Percentiles rank a stretch among this genome's conserved stretches.
Conservation (phyloP, 2,113 vertebrate species). For the Mastomys natalensis region DNA sequence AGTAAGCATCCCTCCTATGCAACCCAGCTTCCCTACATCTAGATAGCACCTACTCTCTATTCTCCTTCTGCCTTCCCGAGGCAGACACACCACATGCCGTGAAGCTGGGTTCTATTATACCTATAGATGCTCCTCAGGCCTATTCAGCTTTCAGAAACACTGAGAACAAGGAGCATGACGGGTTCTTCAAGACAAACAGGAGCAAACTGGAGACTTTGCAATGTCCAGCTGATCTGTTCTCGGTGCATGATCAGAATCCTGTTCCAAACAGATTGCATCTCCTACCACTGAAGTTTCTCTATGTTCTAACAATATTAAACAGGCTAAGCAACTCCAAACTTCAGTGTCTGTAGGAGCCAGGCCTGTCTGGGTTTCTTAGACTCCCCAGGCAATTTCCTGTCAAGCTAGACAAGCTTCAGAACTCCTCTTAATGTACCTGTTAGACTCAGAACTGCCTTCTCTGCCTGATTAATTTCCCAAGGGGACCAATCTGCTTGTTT, state of each 20-base stretch:
- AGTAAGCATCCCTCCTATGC: background rate
- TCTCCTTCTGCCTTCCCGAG: background rate
- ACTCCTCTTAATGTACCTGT: constrained; percentile 46
- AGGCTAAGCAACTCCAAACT: constrained; percentile 10
- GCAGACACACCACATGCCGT: background rate
- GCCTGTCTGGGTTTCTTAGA: constrained; percentile 65
- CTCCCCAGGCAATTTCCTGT: constrained; percentile 65
- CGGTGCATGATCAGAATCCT: background rate
- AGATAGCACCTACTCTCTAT: background rate
- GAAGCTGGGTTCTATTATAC: background rate
- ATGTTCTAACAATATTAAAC: background rate
- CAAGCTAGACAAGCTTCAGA: constrained; percentile 61
- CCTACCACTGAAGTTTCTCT: background rate
- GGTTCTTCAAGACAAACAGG: background rate
- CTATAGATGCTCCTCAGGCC: background rate
- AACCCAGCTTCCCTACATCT: background rate
- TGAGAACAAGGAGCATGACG: background rate
- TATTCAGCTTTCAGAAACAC: background rate
- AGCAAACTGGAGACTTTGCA: background rate
- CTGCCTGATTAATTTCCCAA: constrained; percentile 69
- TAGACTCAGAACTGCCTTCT: constrained; percentile 41
- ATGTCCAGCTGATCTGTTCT: background rate
- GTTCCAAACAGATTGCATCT: background rate
- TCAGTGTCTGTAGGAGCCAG: background rate
- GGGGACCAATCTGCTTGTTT: constrained; percentile 43